These are phyloP conservation scores for Bothrops jararaca DNA, from an alignment of 2,113 vertebrate species.

Conservation along the genomic window DNA sequence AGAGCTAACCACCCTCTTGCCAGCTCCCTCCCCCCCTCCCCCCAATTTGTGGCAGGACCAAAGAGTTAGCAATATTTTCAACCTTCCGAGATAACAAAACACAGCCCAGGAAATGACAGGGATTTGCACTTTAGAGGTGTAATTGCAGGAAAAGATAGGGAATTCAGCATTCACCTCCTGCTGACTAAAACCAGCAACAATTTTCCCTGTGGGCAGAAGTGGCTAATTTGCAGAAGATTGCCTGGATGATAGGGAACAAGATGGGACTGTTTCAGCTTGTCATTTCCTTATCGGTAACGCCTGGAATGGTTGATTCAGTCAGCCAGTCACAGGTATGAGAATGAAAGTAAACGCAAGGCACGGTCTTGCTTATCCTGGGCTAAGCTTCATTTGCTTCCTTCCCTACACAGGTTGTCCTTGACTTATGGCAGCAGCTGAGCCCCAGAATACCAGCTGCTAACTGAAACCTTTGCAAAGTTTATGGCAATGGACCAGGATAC, in stretches of 20 bases:
- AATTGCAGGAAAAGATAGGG: background rate
- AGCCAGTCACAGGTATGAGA: background rate
- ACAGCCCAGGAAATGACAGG: background rate
- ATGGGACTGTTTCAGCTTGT: conserved; percentile 10
- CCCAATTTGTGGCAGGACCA: background rate
- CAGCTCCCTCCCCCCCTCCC: too few species aligned
- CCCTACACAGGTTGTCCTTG: background rate
- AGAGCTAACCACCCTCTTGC: background rate
- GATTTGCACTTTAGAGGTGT: background rate
- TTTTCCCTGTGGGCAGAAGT: conserved; percentile 34
- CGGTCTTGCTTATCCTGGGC: background rate
- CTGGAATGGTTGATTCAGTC: background rate
- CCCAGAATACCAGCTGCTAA: too few species aligned
- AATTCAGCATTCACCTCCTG: background rate
- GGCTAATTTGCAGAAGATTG: conserved; percentile 34
- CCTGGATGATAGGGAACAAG: conserved; percentile 14
- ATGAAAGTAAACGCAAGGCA: background rate
- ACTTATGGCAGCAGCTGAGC: too few species aligned
- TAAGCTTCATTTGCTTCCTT: background rate
- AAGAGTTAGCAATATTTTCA: background rate
- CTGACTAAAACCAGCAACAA: conserved; percentile 17
- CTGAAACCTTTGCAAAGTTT: too few species aligned
- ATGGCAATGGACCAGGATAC: too few species aligned
- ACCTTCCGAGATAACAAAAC: background rate
- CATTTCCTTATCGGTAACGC: background rate